A percentile compares a stretch with the other conserved stretches of the same genome.
phyloP scores from a whole-genome alignment of 2,888 invertebrate genomes.

The Rhagium mordax region DNA sequence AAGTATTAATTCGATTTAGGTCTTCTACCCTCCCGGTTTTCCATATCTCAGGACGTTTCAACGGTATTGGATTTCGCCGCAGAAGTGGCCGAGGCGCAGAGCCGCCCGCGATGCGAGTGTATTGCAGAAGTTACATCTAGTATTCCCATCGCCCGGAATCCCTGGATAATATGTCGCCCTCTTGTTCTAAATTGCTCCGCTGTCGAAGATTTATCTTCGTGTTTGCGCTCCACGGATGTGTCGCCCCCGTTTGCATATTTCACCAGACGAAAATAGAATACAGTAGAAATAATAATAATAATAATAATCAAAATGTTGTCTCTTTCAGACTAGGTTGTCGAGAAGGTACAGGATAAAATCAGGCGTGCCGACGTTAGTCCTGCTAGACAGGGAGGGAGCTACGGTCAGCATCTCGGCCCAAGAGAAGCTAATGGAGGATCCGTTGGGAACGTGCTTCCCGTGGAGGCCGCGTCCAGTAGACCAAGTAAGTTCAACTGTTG shows the following conservation, averaged over 20 bases:
- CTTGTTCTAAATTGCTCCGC: not conserved
- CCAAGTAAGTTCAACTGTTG: slow-evolving; percentile 72
- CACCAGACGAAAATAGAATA: too few species aligned
- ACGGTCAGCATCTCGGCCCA: slow-evolving; percentile 76
- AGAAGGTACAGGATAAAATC: slow-evolving; percentile 84
- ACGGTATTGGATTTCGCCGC: too few species aligned
- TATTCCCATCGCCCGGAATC: not conserved
- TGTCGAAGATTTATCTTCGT: not conserved
- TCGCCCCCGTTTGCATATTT: not conserved
- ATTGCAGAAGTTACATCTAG: not conserved
- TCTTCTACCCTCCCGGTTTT: too few species aligned
- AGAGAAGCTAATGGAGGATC: slow-evolving; percentile 80
- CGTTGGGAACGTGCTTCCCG: slow-evolving; percentile 79
- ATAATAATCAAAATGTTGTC: too few species aligned
- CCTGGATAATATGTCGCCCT: not conserved
- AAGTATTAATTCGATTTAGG: too few species aligned
- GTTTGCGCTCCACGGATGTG: not conserved
- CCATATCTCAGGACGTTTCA: too few species aligned
- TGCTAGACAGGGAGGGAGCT: slow-evolving; percentile 79
- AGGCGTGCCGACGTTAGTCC: slow-evolving; percentile 83
- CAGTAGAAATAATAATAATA: too few species aligned
- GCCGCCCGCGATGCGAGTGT: too few species aligned
- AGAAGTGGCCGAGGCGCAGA: too few species aligned
- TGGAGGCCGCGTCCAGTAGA: slow-evolving; percentile 83
- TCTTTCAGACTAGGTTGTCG: slow-evolving; percentile 80